Percentiles rank a stretch among this genome's conserved stretches.
Conservation (phyloP, 92 coral and sea anemone species). For the Diadumene lineata region DNA sequence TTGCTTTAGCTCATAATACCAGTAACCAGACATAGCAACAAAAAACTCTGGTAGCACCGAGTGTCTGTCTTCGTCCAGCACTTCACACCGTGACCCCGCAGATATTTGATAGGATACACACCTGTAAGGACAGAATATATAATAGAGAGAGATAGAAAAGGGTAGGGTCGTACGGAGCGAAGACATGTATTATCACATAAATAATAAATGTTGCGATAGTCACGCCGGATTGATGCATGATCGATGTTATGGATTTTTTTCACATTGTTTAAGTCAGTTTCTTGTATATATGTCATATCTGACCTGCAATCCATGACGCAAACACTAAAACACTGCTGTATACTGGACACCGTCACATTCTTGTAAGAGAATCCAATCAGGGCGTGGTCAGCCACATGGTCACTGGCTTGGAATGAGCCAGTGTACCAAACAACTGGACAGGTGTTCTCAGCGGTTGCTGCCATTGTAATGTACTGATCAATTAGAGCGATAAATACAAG, state of each 20-base stretch:
- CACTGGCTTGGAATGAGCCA: not conserved
- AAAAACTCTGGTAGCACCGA: conserved; percentile 13
- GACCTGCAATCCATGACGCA: conserved; percentile 45
- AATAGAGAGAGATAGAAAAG: not conserved
- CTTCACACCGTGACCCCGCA: conserved; percentile 34
- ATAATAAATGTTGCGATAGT: too few species aligned
- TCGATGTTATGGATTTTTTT: too few species aligned
- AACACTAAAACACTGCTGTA: conserved; percentile 42
- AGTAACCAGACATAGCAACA: conserved; percentile 8
- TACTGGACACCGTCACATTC: conserved; percentile 10
- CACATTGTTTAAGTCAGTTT: not conserved
- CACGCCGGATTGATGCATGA: too few species aligned
- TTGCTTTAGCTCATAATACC: conserved; percentile 3
- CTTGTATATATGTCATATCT: not conserved
- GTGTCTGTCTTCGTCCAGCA: conserved; percentile 38
- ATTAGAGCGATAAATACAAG: not conserved
- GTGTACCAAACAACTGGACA: conserved; percentile 11
- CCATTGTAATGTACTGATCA: not conserved
- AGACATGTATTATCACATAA: too few species aligned
- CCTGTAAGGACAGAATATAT: conserved; percentile 1
- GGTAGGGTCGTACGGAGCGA: not conserved
- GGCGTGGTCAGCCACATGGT: conserved; percentile 32
- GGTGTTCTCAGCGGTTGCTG: conserved; percentile 18
- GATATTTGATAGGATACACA: conserved; percentile 54
- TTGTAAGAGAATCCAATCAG: conserved; percentile 26